Conservation (phyloP, 2,113 vertebrate genomes). For the Chunga burmeisteri region DNA sequence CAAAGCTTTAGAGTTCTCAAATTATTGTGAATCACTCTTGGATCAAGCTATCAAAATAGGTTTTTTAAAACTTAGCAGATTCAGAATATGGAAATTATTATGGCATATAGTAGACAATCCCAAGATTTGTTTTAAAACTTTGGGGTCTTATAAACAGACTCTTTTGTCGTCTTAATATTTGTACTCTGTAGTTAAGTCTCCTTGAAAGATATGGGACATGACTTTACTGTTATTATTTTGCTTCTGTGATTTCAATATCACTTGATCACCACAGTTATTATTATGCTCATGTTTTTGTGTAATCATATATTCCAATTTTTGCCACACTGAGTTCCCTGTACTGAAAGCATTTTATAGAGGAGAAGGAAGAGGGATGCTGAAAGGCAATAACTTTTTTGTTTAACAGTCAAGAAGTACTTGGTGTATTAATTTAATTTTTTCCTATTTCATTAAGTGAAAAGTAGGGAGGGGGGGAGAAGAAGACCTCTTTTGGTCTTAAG, state of each 20-base stretch:
- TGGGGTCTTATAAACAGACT: background rate
- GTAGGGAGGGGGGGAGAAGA: background rate
- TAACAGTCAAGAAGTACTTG: background rate
- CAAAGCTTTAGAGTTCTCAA: background rate
- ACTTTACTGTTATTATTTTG: background rate
- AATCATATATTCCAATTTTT: background rate
- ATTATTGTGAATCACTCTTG: constrained; percentile 19
- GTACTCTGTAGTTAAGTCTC: background rate
- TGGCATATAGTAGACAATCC: background rate
- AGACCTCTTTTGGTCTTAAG: background rate
- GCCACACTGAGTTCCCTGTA: background rate
- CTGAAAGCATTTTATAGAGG: background rate
- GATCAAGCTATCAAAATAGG: constrained; percentile 19
- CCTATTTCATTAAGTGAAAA: background rate
- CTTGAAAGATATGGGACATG: background rate
- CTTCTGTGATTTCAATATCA: background rate
- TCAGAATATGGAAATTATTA: constrained; percentile 34
- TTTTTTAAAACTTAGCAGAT: background rate
- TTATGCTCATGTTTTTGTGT: background rate
- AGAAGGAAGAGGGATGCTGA: background rate
- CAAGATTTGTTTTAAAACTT: constrained; percentile 33
- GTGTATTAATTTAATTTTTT: background rate
- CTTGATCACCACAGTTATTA: background rate
- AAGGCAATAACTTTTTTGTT: background rate
- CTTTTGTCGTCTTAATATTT: background rate